Base-by-base conservation (phyloP, 2,797 vertebrate genomes). In the Mus caroli region DNA sequence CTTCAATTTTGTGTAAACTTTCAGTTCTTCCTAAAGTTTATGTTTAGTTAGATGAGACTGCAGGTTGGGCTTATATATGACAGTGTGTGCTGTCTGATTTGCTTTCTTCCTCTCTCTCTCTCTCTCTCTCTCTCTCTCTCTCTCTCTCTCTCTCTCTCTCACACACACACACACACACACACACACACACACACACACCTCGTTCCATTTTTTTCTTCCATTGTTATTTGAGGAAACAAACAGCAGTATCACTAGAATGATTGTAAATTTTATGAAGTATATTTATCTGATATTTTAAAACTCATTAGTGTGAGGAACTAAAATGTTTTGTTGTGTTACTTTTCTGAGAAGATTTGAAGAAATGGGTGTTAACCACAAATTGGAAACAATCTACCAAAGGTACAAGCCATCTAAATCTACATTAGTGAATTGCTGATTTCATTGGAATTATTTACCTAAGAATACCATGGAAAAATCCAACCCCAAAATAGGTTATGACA, bases 61-160 rank as follows among this genome's bases (percentile, higher is more conserved):
- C 9, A 43, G 6, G 2, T 54, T 50, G 24, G 73, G 86, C 31
- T 43, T 75, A 4, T 10, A 20, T 34, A 10, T n/a, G 52, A 54
- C 19, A 78, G 12, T 78, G 50, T 8, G 31, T 20, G 4, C 4
- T 11, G 3, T 19, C 52, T 6, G 14, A 9, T 9, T 60, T 40
- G 12, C 17, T 60, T 1, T 1, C 52, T 22, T 10, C 20, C 11
- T 56, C 17, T 56, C 4, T 13, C 8, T 19, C 3, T 9, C 6
- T 56, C 54, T 56, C 46, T 46, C 46, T 46, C 46, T 46, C 46
- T 46, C 46, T 46, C 46, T 46, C 50, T 50, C 50, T 50, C 50
- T 50, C 50, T 50, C 19, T 60, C n/a, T n/a, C n/a, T n/a, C n/a
- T n/a, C n/a, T n/a, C n/a, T n/a, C n/a, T n/a, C n/a, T n/a, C n/a